These are phyloP conservation scores for Narcine bancroftii DNA, from an alignment of 2,113 vertebrate genomes.

Conservation along the genomic window DNA sequence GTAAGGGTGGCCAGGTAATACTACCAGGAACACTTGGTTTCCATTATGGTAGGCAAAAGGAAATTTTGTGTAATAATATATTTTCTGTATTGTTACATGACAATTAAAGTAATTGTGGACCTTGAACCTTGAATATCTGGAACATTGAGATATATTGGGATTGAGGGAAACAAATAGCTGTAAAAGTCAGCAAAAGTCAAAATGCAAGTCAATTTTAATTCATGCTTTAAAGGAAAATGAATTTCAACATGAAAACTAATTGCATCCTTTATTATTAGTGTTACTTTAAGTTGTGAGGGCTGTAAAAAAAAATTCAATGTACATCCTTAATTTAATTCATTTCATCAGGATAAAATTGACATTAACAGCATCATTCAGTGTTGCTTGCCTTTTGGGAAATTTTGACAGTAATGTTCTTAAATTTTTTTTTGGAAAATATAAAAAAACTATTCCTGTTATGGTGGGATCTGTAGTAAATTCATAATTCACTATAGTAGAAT, in stretches of 20 bases:
- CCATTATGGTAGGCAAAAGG: too few species aligned
- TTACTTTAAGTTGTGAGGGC: neutral
- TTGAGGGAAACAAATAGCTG: neutral
- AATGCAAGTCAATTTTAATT: neutral
- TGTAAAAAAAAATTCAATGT: neutral
- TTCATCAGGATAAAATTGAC: constrained; percentile 4
- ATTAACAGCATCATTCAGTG: neutral
- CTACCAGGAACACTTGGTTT: too few species aligned
- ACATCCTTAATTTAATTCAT: neutral
- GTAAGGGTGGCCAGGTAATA: too few species aligned
- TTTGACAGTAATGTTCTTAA: too few species aligned
- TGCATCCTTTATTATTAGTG: too few species aligned
- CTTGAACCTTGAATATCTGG: too few species aligned
- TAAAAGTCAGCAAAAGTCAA: neutral
- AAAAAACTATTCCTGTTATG: neutral
- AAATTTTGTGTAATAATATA: too few species aligned
- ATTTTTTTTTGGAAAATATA: neutral
- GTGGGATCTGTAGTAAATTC: neutral
- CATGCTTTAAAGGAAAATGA: neutral
- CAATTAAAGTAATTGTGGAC: too few species aligned
- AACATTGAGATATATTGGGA: neutral
- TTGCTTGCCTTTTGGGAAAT: neutral
- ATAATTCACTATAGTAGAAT: too few species aligned
- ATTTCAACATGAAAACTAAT: neutral
- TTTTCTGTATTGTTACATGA: too few species aligned